Evolutionary conservation across 2,113 vertebrate species (phyloP).

Genomic region (Cololabis saira): DNA sequence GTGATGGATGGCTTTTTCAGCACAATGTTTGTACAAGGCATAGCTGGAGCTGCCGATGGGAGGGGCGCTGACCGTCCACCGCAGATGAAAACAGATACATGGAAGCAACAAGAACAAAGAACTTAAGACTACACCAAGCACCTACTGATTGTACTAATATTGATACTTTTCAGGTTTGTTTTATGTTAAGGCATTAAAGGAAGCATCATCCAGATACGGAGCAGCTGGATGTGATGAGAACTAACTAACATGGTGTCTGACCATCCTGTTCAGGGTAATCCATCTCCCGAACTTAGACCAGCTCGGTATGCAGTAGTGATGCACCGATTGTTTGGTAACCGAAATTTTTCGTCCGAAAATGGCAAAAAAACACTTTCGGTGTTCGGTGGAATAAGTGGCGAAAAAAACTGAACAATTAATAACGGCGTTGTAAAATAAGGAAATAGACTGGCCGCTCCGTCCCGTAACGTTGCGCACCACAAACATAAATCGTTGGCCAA

Average conservation of each 20-base stretch:
- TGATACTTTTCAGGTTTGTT: neutral
- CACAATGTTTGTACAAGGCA: conserved; percentile 62
- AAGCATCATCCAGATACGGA: neutral
- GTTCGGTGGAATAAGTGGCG: too few species aligned
- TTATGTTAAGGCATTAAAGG: conserved; percentile 6
- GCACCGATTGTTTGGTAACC: too few species aligned
- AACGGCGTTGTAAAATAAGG: too few species aligned
- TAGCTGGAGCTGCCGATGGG: conserved; percentile 62
- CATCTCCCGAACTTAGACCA: conserved; percentile 45
- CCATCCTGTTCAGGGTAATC: conserved; percentile 39
- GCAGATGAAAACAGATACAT: conserved; percentile 42
- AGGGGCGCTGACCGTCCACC: conserved; percentile 13
- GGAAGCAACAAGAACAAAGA: conserved; percentile 20
- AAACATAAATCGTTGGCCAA: too few species aligned
- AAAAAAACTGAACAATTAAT: too few species aligned
- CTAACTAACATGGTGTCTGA: conserved; percentile 17
- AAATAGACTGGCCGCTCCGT: too few species aligned
- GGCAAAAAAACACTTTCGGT: too few species aligned
- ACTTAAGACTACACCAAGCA: conserved; percentile 19
- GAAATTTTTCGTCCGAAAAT: too few species aligned
- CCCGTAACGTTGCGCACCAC: too few species aligned
- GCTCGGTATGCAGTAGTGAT: too few species aligned
- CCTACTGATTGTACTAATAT: conserved; percentile 19
- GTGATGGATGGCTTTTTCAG: conserved; percentile 73
- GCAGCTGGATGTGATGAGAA: neutral